phyloP scores from a whole-genome alignment of 2,113 vertebrate genomes.

The Mobula hypostoma region DNA sequence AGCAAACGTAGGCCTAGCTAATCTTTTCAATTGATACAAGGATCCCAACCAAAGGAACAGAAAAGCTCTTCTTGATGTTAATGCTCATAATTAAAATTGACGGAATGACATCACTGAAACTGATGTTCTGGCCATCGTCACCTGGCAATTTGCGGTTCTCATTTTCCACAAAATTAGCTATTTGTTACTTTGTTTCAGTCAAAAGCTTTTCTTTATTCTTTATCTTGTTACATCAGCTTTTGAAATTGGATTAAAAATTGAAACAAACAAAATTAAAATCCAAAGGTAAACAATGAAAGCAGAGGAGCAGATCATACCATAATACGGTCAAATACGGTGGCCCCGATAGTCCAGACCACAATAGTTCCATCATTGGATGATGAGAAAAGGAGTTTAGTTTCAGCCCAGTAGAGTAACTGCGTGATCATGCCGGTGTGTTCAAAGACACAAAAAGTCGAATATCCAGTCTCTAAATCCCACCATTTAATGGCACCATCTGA shows the following conservation, averaged over 20 bases:
- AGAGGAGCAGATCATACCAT: conserved; percentile 38
- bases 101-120: neutral
- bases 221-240: neutral
- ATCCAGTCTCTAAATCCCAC: conserved; percentile 49
- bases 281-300: neutral
- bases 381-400: conserved; percentile 45
- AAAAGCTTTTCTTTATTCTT: neutral
- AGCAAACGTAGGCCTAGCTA: neutral
- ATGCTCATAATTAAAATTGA: neutral
- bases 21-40: neutral
- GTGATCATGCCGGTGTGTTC: conserved; percentile 47
- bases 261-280: neutral
- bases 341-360: conserved; percentile 44
- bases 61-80: neutral
- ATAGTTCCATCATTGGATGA: conserved; percentile 47
- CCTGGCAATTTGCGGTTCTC: neutral
- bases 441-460: conserved; percentile 30
- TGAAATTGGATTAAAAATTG: neutral
- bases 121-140: neutral
- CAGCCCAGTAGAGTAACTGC: conserved; percentile 45
- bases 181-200: neutral
- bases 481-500: conserved; percentile 47
- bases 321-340: conserved; percentile 45
- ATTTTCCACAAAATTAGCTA: neutral
- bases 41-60: neutral